These are phyloP conservation scores for Psilopsiagon aurifrons DNA, from an alignment of 2,113 vertebrate species.

Conservation along the genomic window DNA sequence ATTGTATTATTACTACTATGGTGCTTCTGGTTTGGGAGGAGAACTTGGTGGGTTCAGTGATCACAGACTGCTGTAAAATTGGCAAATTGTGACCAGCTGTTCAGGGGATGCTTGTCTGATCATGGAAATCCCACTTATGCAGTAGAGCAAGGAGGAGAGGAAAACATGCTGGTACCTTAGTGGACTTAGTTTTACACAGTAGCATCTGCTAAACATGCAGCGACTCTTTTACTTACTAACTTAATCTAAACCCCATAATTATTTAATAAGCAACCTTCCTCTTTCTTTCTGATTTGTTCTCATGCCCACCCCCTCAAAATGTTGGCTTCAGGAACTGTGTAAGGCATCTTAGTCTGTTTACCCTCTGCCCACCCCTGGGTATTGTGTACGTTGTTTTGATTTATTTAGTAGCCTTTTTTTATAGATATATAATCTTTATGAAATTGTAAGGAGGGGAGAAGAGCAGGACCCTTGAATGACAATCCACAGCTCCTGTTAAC, in stretches of 20 bases:
- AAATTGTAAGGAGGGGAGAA: not conserved
- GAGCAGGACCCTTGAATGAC: not conserved
- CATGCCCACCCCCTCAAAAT: not conserved
- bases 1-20: conserved; percentile 65
- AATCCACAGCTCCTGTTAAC: not conserved
- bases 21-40: conserved; percentile 57
- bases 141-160: not conserved
- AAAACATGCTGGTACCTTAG: not conserved
- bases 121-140: conserved; percentile 38
- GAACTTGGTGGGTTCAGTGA: conserved; percentile 66
- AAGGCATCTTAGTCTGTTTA: not conserved
- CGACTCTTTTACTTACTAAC: conserved; percentile 22
- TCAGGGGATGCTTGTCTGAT: conserved; percentile 48
- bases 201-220: conserved; percentile 35
- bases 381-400: not conserved
- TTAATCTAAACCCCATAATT: conserved; percentile 12
- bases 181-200: conserved; percentile 19
- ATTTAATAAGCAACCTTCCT: conserved; percentile 31
- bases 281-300: conserved; percentile 7
- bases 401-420: conserved; percentile 21
- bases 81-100: conserved; percentile 60
- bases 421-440: not conserved
- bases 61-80: conserved; percentile 44
- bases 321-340: not conserved
- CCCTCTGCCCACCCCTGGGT: not conserved